Evolutionary conservation across 2,888 invertebrate genomes (phyloP).

Genomic region (Pecten maximus): DNA sequence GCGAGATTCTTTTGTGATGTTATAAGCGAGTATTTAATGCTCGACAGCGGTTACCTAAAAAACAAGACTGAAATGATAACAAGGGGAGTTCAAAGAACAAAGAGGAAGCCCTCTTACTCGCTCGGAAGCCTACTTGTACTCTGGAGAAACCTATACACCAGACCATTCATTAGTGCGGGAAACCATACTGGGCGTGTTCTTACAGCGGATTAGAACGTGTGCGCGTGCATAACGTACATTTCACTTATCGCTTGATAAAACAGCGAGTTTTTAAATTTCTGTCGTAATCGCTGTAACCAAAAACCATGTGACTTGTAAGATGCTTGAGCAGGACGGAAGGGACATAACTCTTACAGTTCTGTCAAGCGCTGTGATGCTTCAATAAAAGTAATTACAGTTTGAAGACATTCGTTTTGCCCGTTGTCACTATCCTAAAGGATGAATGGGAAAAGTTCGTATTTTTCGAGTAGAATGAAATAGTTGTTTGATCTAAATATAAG

Average conservation of each 20-base stretch:
- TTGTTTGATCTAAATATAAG: no score
- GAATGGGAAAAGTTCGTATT: no score
- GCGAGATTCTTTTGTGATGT: neutral
- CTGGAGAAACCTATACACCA: neutral
- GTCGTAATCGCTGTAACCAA: neutral
- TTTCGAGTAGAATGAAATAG: no score
- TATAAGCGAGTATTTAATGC: neutral
- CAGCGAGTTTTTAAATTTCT: neutral
- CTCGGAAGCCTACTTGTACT: neutral
- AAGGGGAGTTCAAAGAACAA: neutral
- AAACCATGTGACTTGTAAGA: neutral
- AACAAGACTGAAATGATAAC: neutral
- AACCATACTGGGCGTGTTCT: neutral
- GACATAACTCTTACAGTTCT: neutral
- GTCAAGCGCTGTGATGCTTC: no score
- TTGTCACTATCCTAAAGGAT: no score
- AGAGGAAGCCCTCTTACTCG: neutral
- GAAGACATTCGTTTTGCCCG: no score
- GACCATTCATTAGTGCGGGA: slow-evolving; percentile 7
- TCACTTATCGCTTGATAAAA: slow-evolving; percentile 8
- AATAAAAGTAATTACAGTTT: no score
- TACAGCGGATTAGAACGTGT: neutral
- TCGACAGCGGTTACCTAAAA: neutral
- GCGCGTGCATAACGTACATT: neutral
- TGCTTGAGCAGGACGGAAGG: neutral